Conservation (phyloP, 2,888 invertebrate species). For the Troides helena region DNA sequence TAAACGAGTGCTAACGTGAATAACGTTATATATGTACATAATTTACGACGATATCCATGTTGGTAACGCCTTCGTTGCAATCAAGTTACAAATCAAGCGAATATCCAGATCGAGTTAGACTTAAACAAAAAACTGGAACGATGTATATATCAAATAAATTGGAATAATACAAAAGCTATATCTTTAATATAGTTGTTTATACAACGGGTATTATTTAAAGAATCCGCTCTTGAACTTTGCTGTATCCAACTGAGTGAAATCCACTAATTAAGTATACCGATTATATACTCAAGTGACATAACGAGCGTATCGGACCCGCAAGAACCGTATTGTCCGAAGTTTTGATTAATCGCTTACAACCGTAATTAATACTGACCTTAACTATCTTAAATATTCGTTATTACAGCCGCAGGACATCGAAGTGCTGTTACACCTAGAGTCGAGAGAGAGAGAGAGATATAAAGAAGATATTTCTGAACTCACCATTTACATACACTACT, state of each 20-base stretch:
- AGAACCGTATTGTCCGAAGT: constrained; percentile 16
- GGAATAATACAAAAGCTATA: too few species aligned
- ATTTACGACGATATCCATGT: too few species aligned
- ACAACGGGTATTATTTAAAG: constrained; percentile 1
- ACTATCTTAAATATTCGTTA: constrained; percentile 18
- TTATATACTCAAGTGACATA: constrained; percentile 23
- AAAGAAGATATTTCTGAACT: too few species aligned
- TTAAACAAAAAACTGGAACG: too few species aligned
- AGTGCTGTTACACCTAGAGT: not conserved
- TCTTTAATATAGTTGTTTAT: constrained; percentile 8
- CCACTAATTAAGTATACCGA: constrained; percentile 20
- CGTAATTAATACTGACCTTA: constrained; percentile 24
- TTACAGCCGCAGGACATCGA: constrained; percentile 2
- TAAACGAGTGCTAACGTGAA: too few species aligned
- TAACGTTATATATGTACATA: too few species aligned
- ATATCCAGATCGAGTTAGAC: not conserved
- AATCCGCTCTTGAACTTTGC: constrained; percentile 26
- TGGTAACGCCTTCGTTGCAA: not conserved
- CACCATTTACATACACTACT: too few species aligned
- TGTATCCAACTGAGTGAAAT: constrained; percentile 13
- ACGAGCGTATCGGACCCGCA: constrained; percentile 13
- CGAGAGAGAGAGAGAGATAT: too few species aligned
- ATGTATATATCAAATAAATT: too few species aligned
- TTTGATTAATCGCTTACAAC: constrained; percentile 27
- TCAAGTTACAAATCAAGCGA: not conserved